phyloP scores from a whole-genome alignment of 2,797 vertebrate genomes.

The Manis crassicaudata region DNA sequence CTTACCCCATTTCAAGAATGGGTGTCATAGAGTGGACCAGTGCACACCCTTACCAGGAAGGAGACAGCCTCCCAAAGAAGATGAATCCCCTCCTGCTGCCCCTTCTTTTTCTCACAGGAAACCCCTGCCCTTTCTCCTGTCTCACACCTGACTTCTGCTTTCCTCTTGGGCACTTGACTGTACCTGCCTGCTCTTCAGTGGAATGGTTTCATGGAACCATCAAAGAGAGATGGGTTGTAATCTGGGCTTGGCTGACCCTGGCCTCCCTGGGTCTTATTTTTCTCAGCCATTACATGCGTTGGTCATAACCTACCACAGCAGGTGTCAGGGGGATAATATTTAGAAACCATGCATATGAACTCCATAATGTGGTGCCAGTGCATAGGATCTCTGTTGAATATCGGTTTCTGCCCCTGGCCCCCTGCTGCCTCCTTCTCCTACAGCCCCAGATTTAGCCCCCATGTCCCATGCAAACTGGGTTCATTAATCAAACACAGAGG shows the following conservation, averaged over 20 bases:
- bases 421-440: neutral
- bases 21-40: neutral
- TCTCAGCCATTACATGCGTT: neutral
- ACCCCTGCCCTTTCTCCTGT: neutral
- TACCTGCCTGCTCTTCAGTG: neutral
- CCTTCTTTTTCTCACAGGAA: neutral
- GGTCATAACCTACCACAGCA: neutral
- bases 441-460: slow-evolving; percentile 36
- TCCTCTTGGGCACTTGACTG: neutral
- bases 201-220: neutral
- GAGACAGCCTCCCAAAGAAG: neutral
- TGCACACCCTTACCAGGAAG: neutral
- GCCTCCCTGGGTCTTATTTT: neutral
- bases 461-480: slow-evolving; percentile 65
- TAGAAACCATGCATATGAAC: neutral
- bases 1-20: neutral
- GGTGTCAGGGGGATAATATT: neutral
- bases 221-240: neutral
- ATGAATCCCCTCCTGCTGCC: neutral
- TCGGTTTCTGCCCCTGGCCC: neutral
- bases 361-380: neutral
- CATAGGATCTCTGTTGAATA: neutral
- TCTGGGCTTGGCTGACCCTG: neutral
- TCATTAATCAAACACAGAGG: slow-evolving; percentile 80
- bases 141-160: neutral